These are phyloP conservation scores for Cylas formicarius DNA, from an alignment of 1,140 invertebrate genomes.

Conservation along the genomic window DNA sequence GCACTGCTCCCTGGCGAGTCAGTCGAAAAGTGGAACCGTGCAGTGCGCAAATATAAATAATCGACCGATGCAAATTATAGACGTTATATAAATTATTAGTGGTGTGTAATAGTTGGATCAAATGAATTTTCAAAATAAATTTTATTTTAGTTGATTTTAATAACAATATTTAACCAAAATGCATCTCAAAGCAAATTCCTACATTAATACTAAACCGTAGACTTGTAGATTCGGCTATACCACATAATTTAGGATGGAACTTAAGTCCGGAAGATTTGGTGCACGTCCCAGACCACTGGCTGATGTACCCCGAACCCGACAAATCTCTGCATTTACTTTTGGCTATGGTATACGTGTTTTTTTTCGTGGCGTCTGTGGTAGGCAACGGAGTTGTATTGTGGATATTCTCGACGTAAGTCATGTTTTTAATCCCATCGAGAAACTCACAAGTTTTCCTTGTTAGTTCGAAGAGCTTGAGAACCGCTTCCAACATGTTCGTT, in stretches of 20 bases:
- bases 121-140: neutral
- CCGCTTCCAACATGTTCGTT: slow-evolving; percentile 85
- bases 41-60: no score
- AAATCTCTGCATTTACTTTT: slow-evolving; percentile 75
- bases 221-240: slow-evolving; percentile 11
- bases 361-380: slow-evolving; percentile 66
- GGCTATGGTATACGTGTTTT: slow-evolving; percentile 70
- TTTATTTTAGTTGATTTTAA: neutral
- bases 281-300: slow-evolving; percentile 77
- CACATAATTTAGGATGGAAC: slow-evolving; percentile 59
- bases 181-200: neutral
- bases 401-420: slow-evolving; percentile 63
- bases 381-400: slow-evolving; percentile 87
- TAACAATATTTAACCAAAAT: neutral
- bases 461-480: slow-evolving; percentile 75
- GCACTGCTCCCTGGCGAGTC: no score
- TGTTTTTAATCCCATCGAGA: slow-evolving; percentile 4
- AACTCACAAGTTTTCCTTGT: slow-evolving; percentile 28
- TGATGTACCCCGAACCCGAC: slow-evolving; percentile 68
- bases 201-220: slow-evolving; percentile 6
- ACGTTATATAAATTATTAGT: neutral
- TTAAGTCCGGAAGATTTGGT: slow-evolving; percentile 65
- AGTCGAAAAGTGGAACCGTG: no score
- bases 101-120: neutral
- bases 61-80: no score